A percentile compares a stretch with the other conserved stretches of the same genome.
phyloP scores from a whole-genome alignment of 2,797 vertebrate genomes.

The Peromyscus melanophrys region DNA sequence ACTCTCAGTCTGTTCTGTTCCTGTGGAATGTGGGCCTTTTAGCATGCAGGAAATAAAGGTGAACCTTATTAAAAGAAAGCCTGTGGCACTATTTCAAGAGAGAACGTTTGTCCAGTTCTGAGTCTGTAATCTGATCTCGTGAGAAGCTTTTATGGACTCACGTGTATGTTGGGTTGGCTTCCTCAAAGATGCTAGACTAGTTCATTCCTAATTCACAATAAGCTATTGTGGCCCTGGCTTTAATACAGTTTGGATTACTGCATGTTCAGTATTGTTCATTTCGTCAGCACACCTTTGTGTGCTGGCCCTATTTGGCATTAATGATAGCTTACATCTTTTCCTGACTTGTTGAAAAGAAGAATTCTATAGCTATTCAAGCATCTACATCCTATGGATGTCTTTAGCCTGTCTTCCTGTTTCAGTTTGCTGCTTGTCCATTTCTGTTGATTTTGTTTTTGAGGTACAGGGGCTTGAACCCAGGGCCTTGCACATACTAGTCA shows the following conservation, averaged over 20 bases:
- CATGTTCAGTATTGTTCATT: neutral
- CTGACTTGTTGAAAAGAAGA: neutral
- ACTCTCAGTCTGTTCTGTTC: neutral
- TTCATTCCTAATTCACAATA: conserved; percentile 50
- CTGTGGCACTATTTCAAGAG: neutral
- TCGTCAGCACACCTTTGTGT: neutral
- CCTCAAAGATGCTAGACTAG: neutral
- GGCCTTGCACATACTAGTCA: neutral
- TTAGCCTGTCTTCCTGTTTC: neutral
- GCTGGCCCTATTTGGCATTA: neutral
- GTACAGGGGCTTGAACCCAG: neutral
- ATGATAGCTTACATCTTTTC: neutral
- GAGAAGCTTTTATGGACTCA: neutral
- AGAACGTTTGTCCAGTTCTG: conserved; percentile 41
- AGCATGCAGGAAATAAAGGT: conserved; percentile 45
- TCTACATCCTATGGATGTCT: neutral
- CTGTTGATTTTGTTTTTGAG: neutral
- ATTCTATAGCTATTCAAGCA: conserved; percentile 47
- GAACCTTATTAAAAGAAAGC: neutral
- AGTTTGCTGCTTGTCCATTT: neutral
- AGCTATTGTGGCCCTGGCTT: conserved; percentile 4
- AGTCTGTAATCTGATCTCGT: conserved; percentile 23
- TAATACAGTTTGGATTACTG: neutral
- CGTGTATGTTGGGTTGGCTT: neutral
- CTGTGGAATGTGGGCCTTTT: conserved; percentile 66